Evolutionary conservation across 1,140 invertebrate species (phyloP).

Genomic region (Pogonognathellus flavescens): DNA sequence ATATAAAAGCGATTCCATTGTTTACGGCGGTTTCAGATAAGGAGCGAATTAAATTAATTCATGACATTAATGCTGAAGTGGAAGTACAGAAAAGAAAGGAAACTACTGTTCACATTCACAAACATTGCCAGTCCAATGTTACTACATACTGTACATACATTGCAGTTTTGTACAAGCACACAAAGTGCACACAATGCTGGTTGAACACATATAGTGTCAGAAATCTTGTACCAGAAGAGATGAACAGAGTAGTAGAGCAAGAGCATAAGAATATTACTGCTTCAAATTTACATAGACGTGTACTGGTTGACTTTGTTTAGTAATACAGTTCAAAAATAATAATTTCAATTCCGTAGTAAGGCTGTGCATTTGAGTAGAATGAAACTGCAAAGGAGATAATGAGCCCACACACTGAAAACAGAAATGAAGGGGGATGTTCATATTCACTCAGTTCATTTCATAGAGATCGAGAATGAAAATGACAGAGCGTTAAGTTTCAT

Average conservation of each 20-base stretch:
- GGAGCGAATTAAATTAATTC: slow-evolving; percentile 39
- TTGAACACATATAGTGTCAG: neutral
- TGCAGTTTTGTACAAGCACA: no score
- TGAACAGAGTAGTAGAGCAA: neutral
- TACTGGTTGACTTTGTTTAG: neutral
- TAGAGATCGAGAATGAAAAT: no score
- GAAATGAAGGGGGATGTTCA: slow-evolving; percentile 1
- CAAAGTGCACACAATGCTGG: neutral
- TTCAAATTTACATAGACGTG: neutral
- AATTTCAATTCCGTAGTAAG: slow-evolving; percentile 4
- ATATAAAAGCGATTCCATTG: neutral
- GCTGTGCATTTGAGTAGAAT: neutral
- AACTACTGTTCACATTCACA: neutral
- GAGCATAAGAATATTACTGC: neutral
- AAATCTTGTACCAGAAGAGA: neutral
- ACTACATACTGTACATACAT: neutral
- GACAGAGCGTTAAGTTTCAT: no score
- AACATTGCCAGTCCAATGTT: neutral
- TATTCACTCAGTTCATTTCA: no score
- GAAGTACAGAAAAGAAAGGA: neutral
- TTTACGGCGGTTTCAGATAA: slow-evolving; percentile 10
- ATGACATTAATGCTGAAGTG: neutral
- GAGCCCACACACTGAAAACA: slow-evolving; percentile 35
- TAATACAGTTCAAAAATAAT: neutral
- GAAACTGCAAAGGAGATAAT: slow-evolving; percentile 25